These are phyloP conservation scores for Mastomys coucha DNA, from an alignment of 2,113 vertebrate species.

Conservation along the genomic window DNA sequence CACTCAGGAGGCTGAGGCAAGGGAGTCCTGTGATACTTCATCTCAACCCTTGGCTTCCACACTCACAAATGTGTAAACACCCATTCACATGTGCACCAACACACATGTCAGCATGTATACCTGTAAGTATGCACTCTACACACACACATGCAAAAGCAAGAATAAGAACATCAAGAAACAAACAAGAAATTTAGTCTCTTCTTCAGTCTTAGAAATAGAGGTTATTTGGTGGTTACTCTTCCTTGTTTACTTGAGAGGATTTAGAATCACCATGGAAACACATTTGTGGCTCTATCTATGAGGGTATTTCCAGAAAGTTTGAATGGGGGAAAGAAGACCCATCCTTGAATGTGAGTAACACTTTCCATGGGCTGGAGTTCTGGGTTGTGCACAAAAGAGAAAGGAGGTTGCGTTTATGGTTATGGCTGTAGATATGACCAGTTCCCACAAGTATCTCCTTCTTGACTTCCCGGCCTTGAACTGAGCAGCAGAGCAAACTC, in stretches of 20 bases:
- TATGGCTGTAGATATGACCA: neutral
- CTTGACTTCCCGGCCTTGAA: neutral
- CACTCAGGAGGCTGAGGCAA: neutral
- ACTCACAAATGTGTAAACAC: neutral
- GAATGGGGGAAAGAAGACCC: neutral
- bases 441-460: neutral
- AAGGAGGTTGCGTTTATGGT: neutral
- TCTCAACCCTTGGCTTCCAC: neutral
- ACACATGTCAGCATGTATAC: neutral
- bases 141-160: neutral
- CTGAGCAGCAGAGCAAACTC: neutral
- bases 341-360: neutral
- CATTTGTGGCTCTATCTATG: neutral
- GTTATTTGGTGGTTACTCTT: neutral
- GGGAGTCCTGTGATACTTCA: neutral
- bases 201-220: neutral
- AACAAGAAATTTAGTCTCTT: neutral
- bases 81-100: neutral
- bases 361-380: neutral
- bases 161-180: neutral
- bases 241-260: neutral
- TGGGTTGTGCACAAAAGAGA: neutral
- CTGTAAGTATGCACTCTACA: neutral
- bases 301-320: neutral
- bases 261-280: neutral